Base-by-base conservation (phyloP, 2,113 vertebrate species). In the Setophaga coronata region DNA sequence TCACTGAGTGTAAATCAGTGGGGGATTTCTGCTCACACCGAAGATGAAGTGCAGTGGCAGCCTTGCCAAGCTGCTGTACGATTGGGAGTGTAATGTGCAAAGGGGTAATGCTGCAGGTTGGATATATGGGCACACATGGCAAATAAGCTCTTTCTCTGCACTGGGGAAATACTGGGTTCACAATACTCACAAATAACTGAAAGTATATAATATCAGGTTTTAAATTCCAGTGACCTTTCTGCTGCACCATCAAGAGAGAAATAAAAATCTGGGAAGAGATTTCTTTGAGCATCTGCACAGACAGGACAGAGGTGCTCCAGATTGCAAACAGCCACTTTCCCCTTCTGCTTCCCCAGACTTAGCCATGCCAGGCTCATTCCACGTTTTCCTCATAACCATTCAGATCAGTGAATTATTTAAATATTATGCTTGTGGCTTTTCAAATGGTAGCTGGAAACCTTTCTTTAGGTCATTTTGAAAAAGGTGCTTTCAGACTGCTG, bases 341-440 rank as follows among this genome's bases (percentile, higher is more conserved):
- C 51, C 15, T 78, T 70, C 61, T 83, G 50, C 72, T 94, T 36
- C 42, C 57, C 0, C 3, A 42, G 36, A 31, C 8, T 69, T 17
- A 87, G n/a, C 70, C 60, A 60, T 8, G 9, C 7, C 33, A 20
- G 21, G 29, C 48, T 34, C 12, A 7, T 76, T 78, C 62, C 70
- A 50, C 0, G 0, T 87, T 91, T 89, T 91, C 34, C 56, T 90
- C 60, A 34, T 81, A 86, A 71, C 64, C 45, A n/a, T 82, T 89
- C 66, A 71, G 48, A 25, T n/a, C 15, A 31, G n/a, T 74, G 47
- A 79, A 66, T 83, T 90, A 74, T 78, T 89, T 89, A 90, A 93
- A 78, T 48, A 16, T 33, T 71, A 60, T 65, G 79, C 56, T 53
- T 69, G n/a, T 11, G 2, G 43, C 28, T 90, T 36, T 76, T 94